Percentiles rank a stretch among this genome's conserved stretches.
phyloP scores from a whole-genome alignment of 37 sponge, comb jelly and placozoan species.

The Eunapius fragilis region DNA sequence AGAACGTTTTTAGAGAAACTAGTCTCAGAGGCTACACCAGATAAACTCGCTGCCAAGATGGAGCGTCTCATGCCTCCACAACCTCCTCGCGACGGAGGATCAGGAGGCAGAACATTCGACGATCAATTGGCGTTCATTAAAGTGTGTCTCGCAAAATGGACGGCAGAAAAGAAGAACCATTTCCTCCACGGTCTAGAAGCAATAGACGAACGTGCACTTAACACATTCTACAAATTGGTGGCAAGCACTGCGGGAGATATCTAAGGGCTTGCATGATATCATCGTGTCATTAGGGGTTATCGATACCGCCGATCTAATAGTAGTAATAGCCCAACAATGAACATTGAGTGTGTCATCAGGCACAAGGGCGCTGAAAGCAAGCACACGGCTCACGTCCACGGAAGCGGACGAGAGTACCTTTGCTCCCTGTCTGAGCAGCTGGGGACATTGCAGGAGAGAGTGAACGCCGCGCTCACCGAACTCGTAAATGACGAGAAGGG shows the following conservation, averaged over 20 bases:
- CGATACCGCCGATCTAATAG: neutral
- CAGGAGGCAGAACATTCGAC: slow-evolving; percentile 17
- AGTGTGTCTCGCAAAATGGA: slow-evolving; percentile 1
- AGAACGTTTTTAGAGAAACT: slow-evolving; percentile 34
- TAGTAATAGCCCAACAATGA: neutral
- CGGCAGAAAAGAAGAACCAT: slow-evolving; percentile 22
- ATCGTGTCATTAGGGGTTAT: neutral
- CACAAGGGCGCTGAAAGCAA: neutral
- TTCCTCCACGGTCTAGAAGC: slow-evolving; percentile 40
- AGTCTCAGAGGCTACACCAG: slow-evolving; percentile 23
- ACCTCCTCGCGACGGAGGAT: neutral
- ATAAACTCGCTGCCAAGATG: slow-evolving; percentile 39
- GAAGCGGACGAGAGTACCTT: slow-evolving; percentile 19
- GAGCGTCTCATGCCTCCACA: neutral
- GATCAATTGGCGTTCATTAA: slow-evolving; percentile 21
- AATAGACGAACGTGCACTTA: slow-evolving; percentile 29
- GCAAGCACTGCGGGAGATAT: slow-evolving; percentile 38
- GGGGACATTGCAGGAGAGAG: slow-evolving; percentile 20
- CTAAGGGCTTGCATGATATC: slow-evolving; percentile 8
- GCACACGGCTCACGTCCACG: slow-evolving; percentile 1
- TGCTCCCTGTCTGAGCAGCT: slow-evolving; percentile 29
- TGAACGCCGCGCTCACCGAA: slow-evolving; percentile 48
- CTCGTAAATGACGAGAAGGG: slow-evolving; percentile 64
- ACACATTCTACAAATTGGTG: slow-evolving; percentile 36
- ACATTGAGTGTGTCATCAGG: slow-evolving; percentile 27